Percentiles rank a stretch among this genome's conserved stretches.
These are phyloP conservation scores for Amphiura filiformis DNA, from an alignment of 35 echinoderm and acorn worm species.

Conservation along the genomic window DNA sequence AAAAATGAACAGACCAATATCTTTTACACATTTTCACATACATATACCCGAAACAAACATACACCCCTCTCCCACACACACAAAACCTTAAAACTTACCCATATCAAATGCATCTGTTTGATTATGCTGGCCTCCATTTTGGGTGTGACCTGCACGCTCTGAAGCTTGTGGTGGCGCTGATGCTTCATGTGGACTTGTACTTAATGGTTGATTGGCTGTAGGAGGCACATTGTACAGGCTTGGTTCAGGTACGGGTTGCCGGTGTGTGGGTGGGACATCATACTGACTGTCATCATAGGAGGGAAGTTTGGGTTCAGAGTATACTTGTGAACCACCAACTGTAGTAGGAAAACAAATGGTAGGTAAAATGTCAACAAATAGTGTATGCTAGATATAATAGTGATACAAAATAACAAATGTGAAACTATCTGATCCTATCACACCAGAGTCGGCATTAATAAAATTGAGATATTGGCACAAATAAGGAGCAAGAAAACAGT, in stretches of 20 bases:
- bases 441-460: too few relatives aligned
- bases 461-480: too few relatives aligned
- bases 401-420: too few relatives aligned
- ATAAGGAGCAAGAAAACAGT: too few relatives aligned
- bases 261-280: background rate
- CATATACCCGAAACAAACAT: too few relatives aligned
- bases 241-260: background rate
- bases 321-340: background rate
- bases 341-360: background rate
- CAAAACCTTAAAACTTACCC: conserved; percentile 17
- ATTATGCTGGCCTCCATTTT: conserved; percentile 23
- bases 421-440: too few relatives aligned
- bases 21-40: too few relatives aligned
- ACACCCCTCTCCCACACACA: too few relatives aligned
- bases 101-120: conserved; percentile 46
- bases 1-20: too few relatives aligned
- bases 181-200: background rate
- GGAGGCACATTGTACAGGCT: conserved; percentile 21
- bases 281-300: background rate
- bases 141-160: conserved; percentile 3
- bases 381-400: too few relatives aligned
- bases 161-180: background rate
- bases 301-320: background rate
- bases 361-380: too few relatives aligned
- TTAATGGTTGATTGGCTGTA: background rate